These are phyloP conservation scores for Drosophila paranaensis DNA, from an alignment of 2,888 invertebrate genomes.

Conservation along the genomic window DNA sequence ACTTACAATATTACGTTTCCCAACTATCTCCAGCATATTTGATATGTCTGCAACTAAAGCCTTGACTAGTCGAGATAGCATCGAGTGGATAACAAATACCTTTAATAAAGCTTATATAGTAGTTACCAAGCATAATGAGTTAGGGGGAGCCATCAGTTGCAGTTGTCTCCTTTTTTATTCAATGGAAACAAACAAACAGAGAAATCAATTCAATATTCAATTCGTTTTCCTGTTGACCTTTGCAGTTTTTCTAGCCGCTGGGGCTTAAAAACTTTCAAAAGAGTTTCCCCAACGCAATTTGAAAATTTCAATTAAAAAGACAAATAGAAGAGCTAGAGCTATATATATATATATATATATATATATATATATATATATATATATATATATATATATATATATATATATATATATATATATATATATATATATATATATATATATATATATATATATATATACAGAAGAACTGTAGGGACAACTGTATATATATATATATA, in stretches of 20 bases:
- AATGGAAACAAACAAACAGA: background rate
- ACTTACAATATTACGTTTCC: background rate
- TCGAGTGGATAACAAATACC: background rate
- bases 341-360: too few relatives aligned
- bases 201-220: background rate
- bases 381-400: too few relatives aligned
- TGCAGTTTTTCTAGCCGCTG: background rate
- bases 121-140: background rate
- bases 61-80: background rate
- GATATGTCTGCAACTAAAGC: conserved; percentile 5
- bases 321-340: background rate
- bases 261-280: conserved; percentile 3
- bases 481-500: too few relatives aligned
- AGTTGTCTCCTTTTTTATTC: background rate
- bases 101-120: background rate
- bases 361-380: too few relatives aligned
- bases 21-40: background rate
- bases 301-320: conserved; percentile 2
- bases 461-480: too few relatives aligned
- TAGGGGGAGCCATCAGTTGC: too few relatives aligned
- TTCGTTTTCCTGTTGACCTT: background rate
- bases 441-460: too few relatives aligned
- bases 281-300: background rate
- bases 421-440: too few relatives aligned
- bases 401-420: too few relatives aligned